A percentile compares a stretch with the other conserved stretches of the same genome.
These are phyloP conservation scores for Pollenia griseotomentosa DNA, from an alignment of 2,888 invertebrate species.

Conservation along the genomic window DNA sequence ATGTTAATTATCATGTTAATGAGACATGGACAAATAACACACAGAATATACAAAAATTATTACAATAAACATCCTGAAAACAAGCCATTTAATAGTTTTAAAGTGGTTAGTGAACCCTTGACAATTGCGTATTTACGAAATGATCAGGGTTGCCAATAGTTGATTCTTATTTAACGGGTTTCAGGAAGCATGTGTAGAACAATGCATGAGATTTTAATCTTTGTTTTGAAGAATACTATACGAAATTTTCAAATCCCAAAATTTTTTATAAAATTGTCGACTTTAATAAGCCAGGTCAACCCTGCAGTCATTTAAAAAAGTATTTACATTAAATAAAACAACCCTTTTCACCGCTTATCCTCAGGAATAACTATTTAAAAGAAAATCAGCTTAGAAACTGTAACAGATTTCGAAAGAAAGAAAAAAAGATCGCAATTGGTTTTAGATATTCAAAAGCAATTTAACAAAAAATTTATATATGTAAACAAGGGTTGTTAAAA, in stretches of 20 bases:
- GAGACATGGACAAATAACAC: slow-evolving; percentile 24
- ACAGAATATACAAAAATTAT: background rate
- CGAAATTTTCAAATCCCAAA: too few species aligned
- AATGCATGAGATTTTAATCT: too few species aligned
- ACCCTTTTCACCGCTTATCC: background rate
- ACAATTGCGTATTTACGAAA: background rate
- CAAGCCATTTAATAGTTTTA: background rate
- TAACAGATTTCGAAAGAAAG: background rate
- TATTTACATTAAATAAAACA: background rate
- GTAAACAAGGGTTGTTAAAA: background rate
- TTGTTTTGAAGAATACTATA: too few species aligned
- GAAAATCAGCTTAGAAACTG: slow-evolving; percentile 14
- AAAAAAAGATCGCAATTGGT: background rate
- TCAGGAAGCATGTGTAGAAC: background rate
- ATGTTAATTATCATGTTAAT: slow-evolving; percentile 59
- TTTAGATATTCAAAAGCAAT: background rate
- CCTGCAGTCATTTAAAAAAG: background rate
- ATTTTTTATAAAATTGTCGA: too few species aligned
- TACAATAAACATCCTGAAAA: slow-evolving; percentile 18
- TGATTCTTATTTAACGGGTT: background rate
- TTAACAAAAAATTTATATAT: background rate
- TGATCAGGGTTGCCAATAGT: slow-evolving; percentile 12
- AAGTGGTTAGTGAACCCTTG: slow-evolving; percentile 6
- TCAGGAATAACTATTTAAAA: background rate
- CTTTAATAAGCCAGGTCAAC: background rate